Evolutionary conservation across 1,140 invertebrate genomes (phyloP).

Genomic region (Nebria ingens): DNA sequence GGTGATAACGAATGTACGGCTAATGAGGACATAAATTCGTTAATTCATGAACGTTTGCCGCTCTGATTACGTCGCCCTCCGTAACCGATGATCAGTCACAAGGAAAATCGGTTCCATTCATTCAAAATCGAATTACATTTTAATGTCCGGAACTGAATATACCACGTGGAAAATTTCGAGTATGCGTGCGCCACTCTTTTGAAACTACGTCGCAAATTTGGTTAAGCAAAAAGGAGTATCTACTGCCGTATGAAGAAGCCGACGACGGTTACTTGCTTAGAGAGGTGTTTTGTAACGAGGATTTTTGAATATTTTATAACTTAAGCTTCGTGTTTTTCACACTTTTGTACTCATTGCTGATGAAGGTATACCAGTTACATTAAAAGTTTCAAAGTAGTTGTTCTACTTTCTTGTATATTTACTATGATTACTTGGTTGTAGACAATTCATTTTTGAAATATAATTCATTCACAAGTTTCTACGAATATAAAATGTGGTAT

Average conservation of each 20-base stretch:
- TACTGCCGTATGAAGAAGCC: too few species aligned
- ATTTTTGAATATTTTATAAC: neutral
- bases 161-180: neutral
- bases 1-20: constrained; percentile 10
- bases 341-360: neutral
- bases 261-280: neutral
- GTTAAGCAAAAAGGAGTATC: too few species aligned
- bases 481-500: too few species aligned
- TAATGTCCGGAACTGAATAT: neutral
- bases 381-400: neutral
- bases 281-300: too few species aligned
- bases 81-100: constrained; percentile 17
- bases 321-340: neutral
- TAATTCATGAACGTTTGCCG: constrained; percentile 8
- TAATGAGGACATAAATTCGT: constrained; percentile 19
- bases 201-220: neutral
- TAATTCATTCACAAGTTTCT: too few species aligned
- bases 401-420: neutral
- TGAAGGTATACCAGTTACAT: neutral
- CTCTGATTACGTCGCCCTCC: neutral
- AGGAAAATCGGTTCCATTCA: constrained; percentile 14
- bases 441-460: too few species aligned
- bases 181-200: neutral
- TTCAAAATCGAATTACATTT: neutral
- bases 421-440: neutral